These are phyloP conservation scores for Premnoplex brunnescens DNA, from an alignment of 2,797 vertebrate genomes.

Conservation along the genomic window DNA sequence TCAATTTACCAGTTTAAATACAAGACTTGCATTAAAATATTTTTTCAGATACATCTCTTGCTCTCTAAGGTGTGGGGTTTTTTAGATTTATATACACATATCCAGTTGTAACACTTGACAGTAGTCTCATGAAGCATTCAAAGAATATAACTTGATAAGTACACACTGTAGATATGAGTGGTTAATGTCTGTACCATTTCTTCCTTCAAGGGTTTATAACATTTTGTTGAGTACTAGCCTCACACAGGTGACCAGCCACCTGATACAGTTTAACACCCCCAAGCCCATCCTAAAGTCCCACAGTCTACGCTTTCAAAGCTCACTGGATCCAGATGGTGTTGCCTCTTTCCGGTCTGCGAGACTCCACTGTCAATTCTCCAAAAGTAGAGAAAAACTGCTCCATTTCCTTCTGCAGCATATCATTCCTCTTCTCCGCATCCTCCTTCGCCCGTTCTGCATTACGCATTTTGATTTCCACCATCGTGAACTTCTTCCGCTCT, in stretches of 20 bases:
- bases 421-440: slow-evolving; percentile 94
- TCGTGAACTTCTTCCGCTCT: slow-evolving; percentile 97
- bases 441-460: slow-evolving; percentile 96
- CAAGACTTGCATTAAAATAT: slow-evolving; percentile 88
- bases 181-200: slow-evolving; percentile 56
- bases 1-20: slow-evolving; percentile 88
- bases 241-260: slow-evolving; percentile 80
- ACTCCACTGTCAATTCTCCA: slow-evolving; percentile 91
- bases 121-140: slow-evolving; percentile 74
- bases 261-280: slow-evolving; percentile 39
- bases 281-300: slow-evolving; percentile 28
- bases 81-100: slow-evolving; percentile 82
- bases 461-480: slow-evolving; percentile 99
- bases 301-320: slow-evolving; percentile 40
- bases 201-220: slow-evolving; percentile 57
- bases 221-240: slow-evolving; percentile 69
- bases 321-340: slow-evolving; percentile 98
- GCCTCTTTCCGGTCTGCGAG: slow-evolving; percentile 86
- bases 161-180: slow-evolving; percentile 72
- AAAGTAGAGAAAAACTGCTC: slow-evolving; percentile 99
- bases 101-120: slow-evolving; percentile 84
- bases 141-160: slow-evolving; percentile 77
- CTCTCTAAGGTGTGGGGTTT: slow-evolving; percentile 63
- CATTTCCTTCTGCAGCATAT: slow-evolving; percentile 99
- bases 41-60: slow-evolving; percentile 79